Conservation (phyloP, 2,113 vertebrate genomes). For the Hemiscyllium ocellatum region DNA sequence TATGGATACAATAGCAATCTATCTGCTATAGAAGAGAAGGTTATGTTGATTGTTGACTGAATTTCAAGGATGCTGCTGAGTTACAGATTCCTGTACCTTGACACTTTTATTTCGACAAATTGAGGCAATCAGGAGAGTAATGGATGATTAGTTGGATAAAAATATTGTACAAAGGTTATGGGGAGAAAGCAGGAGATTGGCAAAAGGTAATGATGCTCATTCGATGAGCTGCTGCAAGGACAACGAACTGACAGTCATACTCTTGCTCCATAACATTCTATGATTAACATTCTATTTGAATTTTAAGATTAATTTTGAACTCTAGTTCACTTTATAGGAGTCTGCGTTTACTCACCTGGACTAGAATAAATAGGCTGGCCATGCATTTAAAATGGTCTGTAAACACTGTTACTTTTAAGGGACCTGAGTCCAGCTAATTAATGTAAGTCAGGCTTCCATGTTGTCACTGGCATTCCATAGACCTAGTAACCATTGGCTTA, state of each 20-base stretch:
- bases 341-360: background rate
- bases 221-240: no score
- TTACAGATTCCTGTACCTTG: background rate
- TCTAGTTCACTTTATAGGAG: background rate
- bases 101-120: background rate
- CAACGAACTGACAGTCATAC: no score
- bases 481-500: background rate
- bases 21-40: background rate
- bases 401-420: background rate
- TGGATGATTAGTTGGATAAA: no score
- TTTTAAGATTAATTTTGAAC: background rate
- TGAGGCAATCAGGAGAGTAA: no score
- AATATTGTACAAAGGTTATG: no score
- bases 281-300: background rate
- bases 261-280: no score
- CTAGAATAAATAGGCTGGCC: background rate
- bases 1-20: background rate
- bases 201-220: no score
- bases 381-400: background rate
- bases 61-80: background rate
- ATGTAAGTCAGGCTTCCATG: background rate
- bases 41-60: background rate
- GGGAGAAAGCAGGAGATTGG: no score
- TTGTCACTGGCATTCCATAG: background rate
- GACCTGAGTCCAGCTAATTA: background rate